Evolutionary conservation across 1,140 invertebrate species (phyloP).

Genomic region (Contarinia nasturtii): DNA sequence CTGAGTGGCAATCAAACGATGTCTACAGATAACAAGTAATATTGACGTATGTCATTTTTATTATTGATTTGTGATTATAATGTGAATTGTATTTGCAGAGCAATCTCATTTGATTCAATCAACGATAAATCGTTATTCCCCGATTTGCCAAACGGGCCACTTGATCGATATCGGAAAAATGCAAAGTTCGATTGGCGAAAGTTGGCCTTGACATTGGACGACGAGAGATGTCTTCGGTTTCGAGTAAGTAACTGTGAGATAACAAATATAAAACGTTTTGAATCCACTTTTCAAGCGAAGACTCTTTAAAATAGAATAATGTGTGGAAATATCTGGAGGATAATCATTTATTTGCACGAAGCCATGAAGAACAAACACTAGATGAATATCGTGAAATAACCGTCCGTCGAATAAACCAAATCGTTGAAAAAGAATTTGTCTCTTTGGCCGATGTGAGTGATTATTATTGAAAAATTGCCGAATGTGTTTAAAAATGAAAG

Average conservation of each 20-base stretch:
- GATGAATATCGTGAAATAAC: slow-evolving; percentile 42
- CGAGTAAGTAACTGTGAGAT: slow-evolving; percentile 27
- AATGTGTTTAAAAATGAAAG: slow-evolving; percentile 3
- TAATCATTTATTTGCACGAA: slow-evolving; percentile 51
- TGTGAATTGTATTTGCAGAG: no score
- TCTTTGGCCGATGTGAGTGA: slow-evolving; percentile 32
- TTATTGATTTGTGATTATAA: no score
- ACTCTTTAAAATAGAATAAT: slow-evolving; percentile 34
- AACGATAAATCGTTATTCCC: slow-evolving; percentile 25
- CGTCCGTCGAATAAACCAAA: slow-evolving; percentile 34
- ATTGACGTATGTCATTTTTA: no score
- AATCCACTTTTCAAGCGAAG: slow-evolving; percentile 1
- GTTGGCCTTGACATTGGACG: slow-evolving; percentile 54
- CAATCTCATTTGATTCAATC: no score
- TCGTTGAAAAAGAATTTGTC: slow-evolving; percentile 43
- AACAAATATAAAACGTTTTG: background rate
- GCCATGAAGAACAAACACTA: slow-evolving; percentile 28
- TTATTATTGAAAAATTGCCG: slow-evolving; percentile 22
- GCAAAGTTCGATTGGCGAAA: slow-evolving; percentile 70
- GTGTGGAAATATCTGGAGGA: slow-evolving; percentile 58
- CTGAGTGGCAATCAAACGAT: no score
- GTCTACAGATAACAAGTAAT: no score
- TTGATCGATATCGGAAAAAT: slow-evolving; percentile 50
- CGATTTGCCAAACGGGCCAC: slow-evolving; percentile 46
- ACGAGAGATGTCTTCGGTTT: slow-evolving; percentile 29